Conservation (phyloP, 2,888 invertebrate genomes). For the Cecidostiba fungosa region DNA sequence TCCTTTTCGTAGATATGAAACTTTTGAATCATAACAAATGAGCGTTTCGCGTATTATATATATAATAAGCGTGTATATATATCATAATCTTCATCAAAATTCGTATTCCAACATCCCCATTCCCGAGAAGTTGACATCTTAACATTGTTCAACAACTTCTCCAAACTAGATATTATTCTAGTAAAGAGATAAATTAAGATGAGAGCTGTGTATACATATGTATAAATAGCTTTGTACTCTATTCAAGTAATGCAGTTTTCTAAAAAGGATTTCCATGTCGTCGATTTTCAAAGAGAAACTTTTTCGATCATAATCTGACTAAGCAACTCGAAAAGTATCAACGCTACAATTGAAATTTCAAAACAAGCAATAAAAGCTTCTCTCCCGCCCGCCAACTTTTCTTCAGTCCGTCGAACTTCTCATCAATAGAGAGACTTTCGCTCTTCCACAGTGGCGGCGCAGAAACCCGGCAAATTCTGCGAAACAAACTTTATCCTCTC, state of each 20-base stretch:
- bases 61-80: too few species aligned
- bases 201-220: neutral
- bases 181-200: neutral
- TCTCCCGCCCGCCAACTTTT: neutral
- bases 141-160: neutral
- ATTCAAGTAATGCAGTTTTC: neutral
- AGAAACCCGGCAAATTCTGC: conserved; percentile 31
- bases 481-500: conserved; percentile 43
- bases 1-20: too few species aligned
- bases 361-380: neutral
- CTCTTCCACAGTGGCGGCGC: neutral
- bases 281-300: neutral
- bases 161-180: neutral
- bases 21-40: too few species aligned
- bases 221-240: neutral
- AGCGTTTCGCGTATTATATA: too few species aligned
- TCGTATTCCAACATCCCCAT: neutral
- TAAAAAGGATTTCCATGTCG: neutral
- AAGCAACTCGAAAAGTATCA: conserved; percentile 23
- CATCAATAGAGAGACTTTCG: conserved; percentile 18
- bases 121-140: neutral
- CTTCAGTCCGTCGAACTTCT: conserved; percentile 8
- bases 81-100: neutral
- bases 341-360: conserved; percentile 10
- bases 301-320: conserved; percentile 7